Conservation (phyloP, 2,888 invertebrate species). For the Dolichomitus sp. region DNA sequence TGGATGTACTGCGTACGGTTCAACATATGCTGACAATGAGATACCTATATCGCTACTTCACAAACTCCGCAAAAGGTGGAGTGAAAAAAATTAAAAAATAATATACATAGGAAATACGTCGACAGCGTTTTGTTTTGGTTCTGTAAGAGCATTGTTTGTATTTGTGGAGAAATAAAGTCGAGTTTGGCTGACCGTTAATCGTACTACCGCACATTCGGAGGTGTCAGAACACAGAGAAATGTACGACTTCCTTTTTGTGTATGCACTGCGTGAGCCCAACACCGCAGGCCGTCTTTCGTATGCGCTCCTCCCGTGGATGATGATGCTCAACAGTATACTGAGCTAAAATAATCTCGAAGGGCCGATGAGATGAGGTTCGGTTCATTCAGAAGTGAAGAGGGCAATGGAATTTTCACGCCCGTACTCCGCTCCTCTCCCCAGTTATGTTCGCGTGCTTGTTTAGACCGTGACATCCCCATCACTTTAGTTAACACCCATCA, state of each 20-base stretch:
- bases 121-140: conserved; percentile 1
- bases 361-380: conserved; percentile 22
- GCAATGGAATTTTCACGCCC: conserved; percentile 48
- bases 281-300: conserved; percentile 27
- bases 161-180: conserved; percentile 19
- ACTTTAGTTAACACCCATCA: conserved; percentile 68
- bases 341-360: conserved; percentile 56
- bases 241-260: conserved; percentile 43
- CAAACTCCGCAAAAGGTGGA: neutral
- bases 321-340: conserved; percentile 35
- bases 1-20: neutral
- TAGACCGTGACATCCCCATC: conserved; percentile 67
- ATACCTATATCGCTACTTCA: neutral
- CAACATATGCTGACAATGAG: neutral
- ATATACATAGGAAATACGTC: neutral
- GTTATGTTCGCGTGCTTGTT: conserved; percentile 60
- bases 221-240: conserved; percentile 41
- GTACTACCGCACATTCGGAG: conserved; percentile 12
- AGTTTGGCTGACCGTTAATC: conserved; percentile 20
- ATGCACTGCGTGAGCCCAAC: conserved; percentile 34
- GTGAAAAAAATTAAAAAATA: neutral
- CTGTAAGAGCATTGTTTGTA: neutral
- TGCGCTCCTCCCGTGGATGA: conserved; percentile 12
- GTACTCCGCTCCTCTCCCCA: neutral
- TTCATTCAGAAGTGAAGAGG: conserved; percentile 49